Conservation (phyloP, 2,888 invertebrate genomes). For the Nomada hirtipes region DNA sequence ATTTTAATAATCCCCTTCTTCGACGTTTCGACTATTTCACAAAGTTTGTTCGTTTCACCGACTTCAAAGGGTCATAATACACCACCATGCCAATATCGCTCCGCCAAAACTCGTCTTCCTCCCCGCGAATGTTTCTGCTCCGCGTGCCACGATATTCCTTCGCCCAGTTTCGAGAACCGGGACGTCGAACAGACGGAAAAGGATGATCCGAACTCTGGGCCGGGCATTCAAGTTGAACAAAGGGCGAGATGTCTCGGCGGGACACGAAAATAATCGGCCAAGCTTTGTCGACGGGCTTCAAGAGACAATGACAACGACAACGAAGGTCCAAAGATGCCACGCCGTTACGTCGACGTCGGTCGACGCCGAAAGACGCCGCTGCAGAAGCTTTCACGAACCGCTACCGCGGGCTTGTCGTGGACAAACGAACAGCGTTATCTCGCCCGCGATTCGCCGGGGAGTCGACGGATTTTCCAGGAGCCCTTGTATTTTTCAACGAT, state of each 20-base stretch:
- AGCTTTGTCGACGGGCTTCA: conserved; percentile 61
- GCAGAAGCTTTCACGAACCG: conserved; percentile 46
- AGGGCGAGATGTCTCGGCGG: conserved; percentile 56
- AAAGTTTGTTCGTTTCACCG: too few relatives aligned
- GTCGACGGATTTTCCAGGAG: conserved; percentile 24
- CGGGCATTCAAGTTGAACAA: conserved; percentile 61
- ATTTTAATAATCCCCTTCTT: too few relatives aligned
- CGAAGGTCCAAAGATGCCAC: conserved; percentile 22
- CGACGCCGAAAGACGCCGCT: conserved; percentile 45
- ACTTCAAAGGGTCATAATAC: too few relatives aligned
- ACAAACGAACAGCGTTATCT: conserved; percentile 76
- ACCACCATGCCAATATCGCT: too few relatives aligned
- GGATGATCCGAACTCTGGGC: conserved; percentile 54
- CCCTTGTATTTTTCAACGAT: conserved; percentile 50
- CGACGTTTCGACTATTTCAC: too few relatives aligned
- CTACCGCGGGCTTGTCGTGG: conserved; percentile 49
- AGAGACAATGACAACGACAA: conserved; percentile 55
- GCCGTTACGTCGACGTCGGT: conserved; percentile 17
- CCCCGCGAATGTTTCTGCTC: not conserved
- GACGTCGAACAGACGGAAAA: conserved; percentile 13
- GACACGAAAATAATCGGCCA: conserved; percentile 70
- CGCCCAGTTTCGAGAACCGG: conserved; percentile 13
- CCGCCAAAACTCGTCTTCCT: too few relatives aligned
- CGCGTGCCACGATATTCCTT: conserved; percentile 3
- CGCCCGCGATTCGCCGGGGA: conserved; percentile 18